A percentile compares a stretch with the other conserved stretches of the same genome.
phyloP scores from a whole-genome alignment of 2,797 vertebrate species.

The Podargus strigoides region DNA sequence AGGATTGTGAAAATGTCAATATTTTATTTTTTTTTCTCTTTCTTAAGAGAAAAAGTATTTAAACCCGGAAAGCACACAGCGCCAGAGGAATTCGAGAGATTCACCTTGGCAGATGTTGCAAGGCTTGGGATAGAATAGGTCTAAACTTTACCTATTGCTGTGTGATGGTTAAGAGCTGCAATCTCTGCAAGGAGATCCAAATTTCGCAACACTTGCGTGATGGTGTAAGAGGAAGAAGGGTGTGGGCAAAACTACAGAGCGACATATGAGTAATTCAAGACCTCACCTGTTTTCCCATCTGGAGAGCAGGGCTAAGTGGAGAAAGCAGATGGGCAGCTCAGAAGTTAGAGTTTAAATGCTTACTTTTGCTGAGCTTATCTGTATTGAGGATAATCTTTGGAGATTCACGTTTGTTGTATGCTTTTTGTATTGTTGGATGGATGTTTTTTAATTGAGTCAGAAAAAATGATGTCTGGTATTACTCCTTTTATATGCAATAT shows the following conservation, averaged over 20 bases:
- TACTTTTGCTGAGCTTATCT: constrained; percentile 9
- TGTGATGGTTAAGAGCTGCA: background rate
- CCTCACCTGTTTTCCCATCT: constrained; percentile 55
- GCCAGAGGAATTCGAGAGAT: background rate
- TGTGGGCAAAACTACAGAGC: constrained; percentile 58
- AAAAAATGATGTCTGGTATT: background rate
- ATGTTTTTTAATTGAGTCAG: background rate
- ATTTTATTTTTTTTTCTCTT: background rate
- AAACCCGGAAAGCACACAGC: background rate
- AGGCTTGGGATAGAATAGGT: background rate
- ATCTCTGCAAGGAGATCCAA: constrained; percentile 3
- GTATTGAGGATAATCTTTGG: background rate
- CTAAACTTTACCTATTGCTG: background rate
- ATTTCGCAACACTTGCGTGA: constrained; percentile 49
- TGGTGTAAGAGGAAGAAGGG: constrained; percentile 57
- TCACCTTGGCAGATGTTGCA: background rate
- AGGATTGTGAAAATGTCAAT: background rate
- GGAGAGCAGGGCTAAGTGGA: constrained; percentile 1
- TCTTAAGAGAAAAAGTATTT: background rate
- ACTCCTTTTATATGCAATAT: background rate
- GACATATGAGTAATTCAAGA: constrained; percentile 49
- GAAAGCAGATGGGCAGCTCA: constrained; percentile 43
- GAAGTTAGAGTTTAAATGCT: background rate
- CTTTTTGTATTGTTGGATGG: background rate
- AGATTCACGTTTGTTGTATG: background rate